Evolutionary conservation across 2,113 vertebrate species (phyloP).

Genomic region (Podarcis cretensis): DNA sequence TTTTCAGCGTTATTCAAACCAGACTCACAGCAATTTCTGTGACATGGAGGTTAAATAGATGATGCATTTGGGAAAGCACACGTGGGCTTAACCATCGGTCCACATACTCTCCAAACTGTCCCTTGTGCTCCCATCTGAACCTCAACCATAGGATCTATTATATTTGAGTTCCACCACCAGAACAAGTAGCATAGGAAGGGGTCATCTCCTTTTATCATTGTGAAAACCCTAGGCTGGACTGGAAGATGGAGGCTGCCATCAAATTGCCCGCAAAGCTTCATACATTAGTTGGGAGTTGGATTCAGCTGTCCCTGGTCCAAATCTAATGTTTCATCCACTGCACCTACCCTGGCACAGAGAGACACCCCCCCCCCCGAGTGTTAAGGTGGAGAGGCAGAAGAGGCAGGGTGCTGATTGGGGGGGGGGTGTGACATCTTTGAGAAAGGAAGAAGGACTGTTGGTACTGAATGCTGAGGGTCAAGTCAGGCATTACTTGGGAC

Average conservation of each 20-base stretch:
- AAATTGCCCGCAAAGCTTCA: background rate
- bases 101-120: background rate
- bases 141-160: background rate
- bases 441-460: background rate
- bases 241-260: background rate
- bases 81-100: background rate
- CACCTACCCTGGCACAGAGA: background rate
- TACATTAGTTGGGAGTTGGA: background rate
- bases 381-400: background rate
- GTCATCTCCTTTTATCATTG: background rate
- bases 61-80: background rate
- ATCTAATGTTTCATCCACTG: background rate
- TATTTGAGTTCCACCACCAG: background rate
- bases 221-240: background rate
- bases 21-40: background rate
- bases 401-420: background rate
- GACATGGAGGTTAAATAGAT: background rate
- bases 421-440: background rate
- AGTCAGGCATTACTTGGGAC: no score
- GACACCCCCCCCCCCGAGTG: no score
- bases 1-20: background rate
- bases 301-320: background rate
- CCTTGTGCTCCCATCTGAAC: background rate
- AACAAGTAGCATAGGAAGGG: background rate
- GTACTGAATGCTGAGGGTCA: no score